phyloP scores from a whole-genome alignment of 2,888 invertebrate genomes.

The Baccha elongata region DNA sequence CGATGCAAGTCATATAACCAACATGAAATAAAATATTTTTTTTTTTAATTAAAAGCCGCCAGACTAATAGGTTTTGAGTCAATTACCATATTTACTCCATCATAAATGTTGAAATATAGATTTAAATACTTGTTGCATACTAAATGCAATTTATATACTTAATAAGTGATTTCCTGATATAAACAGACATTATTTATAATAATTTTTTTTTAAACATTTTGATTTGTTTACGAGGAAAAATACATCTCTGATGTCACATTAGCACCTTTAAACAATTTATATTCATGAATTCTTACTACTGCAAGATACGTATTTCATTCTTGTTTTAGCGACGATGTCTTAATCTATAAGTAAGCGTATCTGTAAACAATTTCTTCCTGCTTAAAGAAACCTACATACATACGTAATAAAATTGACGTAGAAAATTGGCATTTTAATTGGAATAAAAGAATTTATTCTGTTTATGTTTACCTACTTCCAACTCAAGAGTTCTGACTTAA shows the following conservation, averaged over 20 bases:
- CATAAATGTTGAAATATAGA: conserved; percentile 22
- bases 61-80: conserved; percentile 18
- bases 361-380: conserved; percentile 18
- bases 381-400: conserved; percentile 19
- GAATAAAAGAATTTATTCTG: conserved; percentile 18
- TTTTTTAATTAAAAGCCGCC: conserved; percentile 54
- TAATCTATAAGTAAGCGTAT: not conserved
- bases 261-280: conserved; percentile 39
- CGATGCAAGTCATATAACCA: not conserved
- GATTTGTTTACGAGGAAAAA: not conserved
- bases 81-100: conserved; percentile 54
- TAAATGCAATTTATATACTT: conserved; percentile 4
- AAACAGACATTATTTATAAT: not conserved
- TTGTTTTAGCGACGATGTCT: not conserved
- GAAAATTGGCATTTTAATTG: conserved; percentile 48
- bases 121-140: not conserved
- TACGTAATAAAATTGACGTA: not conserved
- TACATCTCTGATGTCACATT: conserved; percentile 36
- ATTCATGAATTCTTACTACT: conserved; percentile 39
- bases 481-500: conserved; percentile 6
- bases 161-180: not conserved
- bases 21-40: not conserved
- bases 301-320: conserved; percentile 7
- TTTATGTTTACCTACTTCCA: not conserved
- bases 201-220: no score